Conservation (phyloP, 2,888 invertebrate genomes). For the Dexiosoma caninum region DNA sequence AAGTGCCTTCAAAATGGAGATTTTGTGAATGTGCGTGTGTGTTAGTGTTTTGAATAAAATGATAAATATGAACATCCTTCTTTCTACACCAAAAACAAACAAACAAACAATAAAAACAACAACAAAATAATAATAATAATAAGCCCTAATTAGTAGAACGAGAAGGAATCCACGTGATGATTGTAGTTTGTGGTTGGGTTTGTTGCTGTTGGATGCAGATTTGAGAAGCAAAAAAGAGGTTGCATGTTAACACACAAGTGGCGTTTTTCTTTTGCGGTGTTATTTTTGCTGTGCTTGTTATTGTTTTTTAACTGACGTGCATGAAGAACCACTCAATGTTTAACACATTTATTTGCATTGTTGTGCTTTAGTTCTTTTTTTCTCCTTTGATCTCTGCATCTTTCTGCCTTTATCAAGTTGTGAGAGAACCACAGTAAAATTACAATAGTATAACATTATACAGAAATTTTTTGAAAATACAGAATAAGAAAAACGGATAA, state of each 20-base stretch:
- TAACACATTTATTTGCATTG: slow-evolving; percentile 72
- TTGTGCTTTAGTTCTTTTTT: slow-evolving; percentile 22
- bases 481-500: too few species aligned
- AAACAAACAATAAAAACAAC: too few species aligned
- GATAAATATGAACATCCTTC: slow-evolving; percentile 44
- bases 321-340: slow-evolving; percentile 63
- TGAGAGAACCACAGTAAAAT: too few species aligned
- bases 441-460: slow-evolving; percentile 25
- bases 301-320: slow-evolving; percentile 42
- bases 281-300: neutral
- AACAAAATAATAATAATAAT: too few species aligned
- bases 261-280: slow-evolving; percentile 32
- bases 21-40: neutral
- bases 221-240: slow-evolving; percentile 49
- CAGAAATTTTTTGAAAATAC: too few species aligned
- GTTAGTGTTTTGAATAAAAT: neutral
- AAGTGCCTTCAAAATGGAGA: slow-evolving; percentile 49
- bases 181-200: slow-evolving; percentile 18
- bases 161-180: neutral
- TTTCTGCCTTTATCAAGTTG: slow-evolving; percentile 11
- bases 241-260: slow-evolving; percentile 49
- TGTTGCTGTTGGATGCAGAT: slow-evolving; percentile 26
- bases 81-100: neutral
- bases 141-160: slow-evolving; percentile 40
- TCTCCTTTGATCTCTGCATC: slow-evolving; percentile 49